A percentile compares a stretch with the other conserved stretches of the same genome.
Evolutionary conservation across 2,113 vertebrate genomes (phyloP).

Genomic region (Misgurnus anguillicaudatus): DNA sequence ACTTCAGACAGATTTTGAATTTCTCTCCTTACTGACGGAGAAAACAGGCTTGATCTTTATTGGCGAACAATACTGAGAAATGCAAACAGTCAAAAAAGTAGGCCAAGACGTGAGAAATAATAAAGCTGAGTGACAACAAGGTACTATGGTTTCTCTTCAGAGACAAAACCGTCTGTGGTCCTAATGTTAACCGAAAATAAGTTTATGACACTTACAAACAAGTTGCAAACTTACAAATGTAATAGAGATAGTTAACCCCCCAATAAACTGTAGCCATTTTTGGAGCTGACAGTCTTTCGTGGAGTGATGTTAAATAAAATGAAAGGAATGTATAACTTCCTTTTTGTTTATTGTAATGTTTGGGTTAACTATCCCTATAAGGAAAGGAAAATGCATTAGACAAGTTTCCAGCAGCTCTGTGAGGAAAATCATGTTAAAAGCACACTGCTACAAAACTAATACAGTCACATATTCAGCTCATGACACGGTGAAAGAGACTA

Average conservation of each 20-base stretch:
- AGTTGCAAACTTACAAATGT: neutral
- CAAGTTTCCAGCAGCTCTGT: too few relatives aligned
- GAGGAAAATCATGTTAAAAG: neutral
- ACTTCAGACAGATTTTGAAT: neutral
- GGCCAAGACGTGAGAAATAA: slow-evolving; percentile 43
- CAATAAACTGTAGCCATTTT: too few relatives aligned
- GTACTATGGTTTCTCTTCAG: slow-evolving; percentile 17
- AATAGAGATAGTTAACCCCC: too few relatives aligned
- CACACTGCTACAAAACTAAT: neutral
- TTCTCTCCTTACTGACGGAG: slow-evolving; percentile 33
- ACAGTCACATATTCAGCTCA: neutral
- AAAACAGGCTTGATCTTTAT: slow-evolving; percentile 7
- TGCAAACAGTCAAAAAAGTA: slow-evolving; percentile 25
- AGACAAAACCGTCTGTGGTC: slow-evolving; percentile 29
- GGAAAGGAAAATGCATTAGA: neutral
- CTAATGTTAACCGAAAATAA: slow-evolving; percentile 17
- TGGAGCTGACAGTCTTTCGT: too few relatives aligned
- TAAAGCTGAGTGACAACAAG: slow-evolving; percentile 22
- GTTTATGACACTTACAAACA: slow-evolving; percentile 2
- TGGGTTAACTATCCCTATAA: neutral
- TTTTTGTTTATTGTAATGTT: too few relatives aligned
- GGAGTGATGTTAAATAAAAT: too few relatives aligned
- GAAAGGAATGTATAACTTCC: too few relatives aligned
- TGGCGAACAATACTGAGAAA: neutral
- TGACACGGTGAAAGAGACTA: too few relatives aligned